phyloP scores from a whole-genome alignment of 2,888 invertebrate species.

The Ormyrus pomaceus region DNA sequence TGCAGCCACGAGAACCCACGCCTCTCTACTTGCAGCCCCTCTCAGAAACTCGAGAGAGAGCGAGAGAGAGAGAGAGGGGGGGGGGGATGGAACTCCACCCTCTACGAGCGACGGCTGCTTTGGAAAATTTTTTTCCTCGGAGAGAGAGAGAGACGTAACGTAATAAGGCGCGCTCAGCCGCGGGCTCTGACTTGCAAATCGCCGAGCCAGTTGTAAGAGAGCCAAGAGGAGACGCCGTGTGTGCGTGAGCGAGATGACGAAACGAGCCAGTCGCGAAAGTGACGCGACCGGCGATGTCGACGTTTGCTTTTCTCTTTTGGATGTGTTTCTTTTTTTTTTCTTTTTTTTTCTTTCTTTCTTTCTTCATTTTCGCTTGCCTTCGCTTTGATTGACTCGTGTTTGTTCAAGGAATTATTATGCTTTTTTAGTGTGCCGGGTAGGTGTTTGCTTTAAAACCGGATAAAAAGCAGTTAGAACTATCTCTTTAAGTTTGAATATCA shows the following conservation, averaged over 20 bases:
- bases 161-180: no score
- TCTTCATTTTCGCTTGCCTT: no score
- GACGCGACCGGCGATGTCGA: background rate
- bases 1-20: slow-evolving; percentile 20
- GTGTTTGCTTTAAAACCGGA: no score
- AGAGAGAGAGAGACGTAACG: no score
- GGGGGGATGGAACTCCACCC: slow-evolving; percentile 7
- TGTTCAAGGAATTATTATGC: no score
- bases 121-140: slow-evolving; percentile 9
- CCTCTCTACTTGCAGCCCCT: slow-evolving; percentile 21
- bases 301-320: background rate
- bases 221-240: slow-evolving; percentile 3
- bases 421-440: no score
- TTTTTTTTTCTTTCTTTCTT: no score
- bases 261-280: slow-evolving; percentile 2
- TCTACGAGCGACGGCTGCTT: background rate
- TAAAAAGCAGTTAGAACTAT: no score
- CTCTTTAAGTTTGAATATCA: no score
- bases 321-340: background rate
- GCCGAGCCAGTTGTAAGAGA: background rate
- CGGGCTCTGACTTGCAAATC: slow-evolving; percentile 32
- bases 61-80: background rate
- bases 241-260: slow-evolving; percentile 2
- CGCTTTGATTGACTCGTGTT: no score
- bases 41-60: background rate